phyloP scores from a whole-genome alignment of 64 coral and sea anemone genomes.

The Cladopsammia gracilis region DNA sequence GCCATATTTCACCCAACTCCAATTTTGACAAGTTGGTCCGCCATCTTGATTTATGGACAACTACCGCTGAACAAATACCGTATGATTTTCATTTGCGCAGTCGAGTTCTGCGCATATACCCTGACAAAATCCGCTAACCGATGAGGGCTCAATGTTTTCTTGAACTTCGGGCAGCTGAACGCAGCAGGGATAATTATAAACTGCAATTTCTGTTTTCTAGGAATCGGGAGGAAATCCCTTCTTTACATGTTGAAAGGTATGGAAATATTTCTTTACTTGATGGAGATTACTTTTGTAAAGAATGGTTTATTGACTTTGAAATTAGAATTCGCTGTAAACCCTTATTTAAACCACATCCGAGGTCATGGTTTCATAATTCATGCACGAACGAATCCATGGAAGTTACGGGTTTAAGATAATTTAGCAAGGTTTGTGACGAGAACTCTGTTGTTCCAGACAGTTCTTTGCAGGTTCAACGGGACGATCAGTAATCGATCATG shows the following conservation, averaged over 20 bases:
- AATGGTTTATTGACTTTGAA: background rate
- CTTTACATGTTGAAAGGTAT: background rate
- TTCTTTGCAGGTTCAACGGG: background rate
- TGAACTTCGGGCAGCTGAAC: background rate
- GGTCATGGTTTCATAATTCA: background rate
- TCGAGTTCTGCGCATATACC: background rate
- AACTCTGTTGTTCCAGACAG: background rate
- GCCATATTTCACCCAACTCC: conserved; percentile 66
- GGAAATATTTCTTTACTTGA: background rate
- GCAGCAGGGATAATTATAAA: conserved; percentile 41
- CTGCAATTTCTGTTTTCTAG: background rate
- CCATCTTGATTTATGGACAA: conserved; percentile 71
- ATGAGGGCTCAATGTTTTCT: conserved; percentile 12
- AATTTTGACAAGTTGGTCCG: conserved; percentile 9
- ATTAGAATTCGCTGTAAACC: background rate
- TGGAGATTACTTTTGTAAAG: background rate
- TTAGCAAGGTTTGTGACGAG: background rate
- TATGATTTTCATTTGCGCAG: background rate
- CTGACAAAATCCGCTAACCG: background rate
- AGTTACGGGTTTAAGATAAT: background rate
- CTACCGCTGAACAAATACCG: background rate
- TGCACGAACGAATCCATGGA: no score
- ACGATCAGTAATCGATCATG: background rate
- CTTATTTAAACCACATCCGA: background rate
- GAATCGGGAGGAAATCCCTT: background rate